Percentiles rank a stretch among this genome's conserved stretches.
Evolutionary conservation across 2,113 vertebrate species (phyloP).

Genomic region (Mola mola): DNA sequence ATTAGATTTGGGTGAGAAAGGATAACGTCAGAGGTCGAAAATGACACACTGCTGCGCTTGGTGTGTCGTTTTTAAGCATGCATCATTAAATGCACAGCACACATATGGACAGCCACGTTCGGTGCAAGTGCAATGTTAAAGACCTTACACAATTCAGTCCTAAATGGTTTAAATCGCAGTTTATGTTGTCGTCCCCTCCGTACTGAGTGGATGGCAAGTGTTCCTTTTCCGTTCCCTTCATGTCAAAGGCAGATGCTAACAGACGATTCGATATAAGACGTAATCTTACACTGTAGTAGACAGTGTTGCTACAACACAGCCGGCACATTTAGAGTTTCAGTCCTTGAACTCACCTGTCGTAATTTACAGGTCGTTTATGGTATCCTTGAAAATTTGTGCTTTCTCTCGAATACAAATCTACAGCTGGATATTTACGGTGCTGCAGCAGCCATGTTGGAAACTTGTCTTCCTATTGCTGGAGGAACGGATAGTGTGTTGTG

Average conservation of each 20-base stretch:
- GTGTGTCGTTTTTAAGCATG: too few species aligned
- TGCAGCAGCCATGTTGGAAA: slow-evolving; percentile 72
- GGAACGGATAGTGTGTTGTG: background rate
- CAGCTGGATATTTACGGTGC: slow-evolving; percentile 4
- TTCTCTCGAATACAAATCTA: background rate
- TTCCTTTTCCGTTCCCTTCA: background rate
- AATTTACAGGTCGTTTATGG: background rate
- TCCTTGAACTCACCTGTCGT: slow-evolving; percentile 26
- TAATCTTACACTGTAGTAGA: background rate
- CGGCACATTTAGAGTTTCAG: background rate
- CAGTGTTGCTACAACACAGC: too few species aligned
- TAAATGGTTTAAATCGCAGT: background rate
- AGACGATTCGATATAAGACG: background rate
- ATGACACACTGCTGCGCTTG: background rate
- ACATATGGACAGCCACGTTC: background rate
- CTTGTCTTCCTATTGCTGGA: slow-evolving; percentile 12
- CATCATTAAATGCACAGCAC: background rate
- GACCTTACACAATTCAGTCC: background rate
- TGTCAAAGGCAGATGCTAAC: slow-evolving; percentile 54
- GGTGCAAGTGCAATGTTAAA: background rate
- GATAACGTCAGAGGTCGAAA: background rate
- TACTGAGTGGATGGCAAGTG: background rate
- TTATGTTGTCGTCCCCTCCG: background rate
- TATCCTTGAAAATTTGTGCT: background rate
- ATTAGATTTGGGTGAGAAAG: too few species aligned